These are phyloP conservation scores for Phaethornis superciliosus DNA, from an alignment of 2,113 vertebrate species.

Conservation along the genomic window DNA sequence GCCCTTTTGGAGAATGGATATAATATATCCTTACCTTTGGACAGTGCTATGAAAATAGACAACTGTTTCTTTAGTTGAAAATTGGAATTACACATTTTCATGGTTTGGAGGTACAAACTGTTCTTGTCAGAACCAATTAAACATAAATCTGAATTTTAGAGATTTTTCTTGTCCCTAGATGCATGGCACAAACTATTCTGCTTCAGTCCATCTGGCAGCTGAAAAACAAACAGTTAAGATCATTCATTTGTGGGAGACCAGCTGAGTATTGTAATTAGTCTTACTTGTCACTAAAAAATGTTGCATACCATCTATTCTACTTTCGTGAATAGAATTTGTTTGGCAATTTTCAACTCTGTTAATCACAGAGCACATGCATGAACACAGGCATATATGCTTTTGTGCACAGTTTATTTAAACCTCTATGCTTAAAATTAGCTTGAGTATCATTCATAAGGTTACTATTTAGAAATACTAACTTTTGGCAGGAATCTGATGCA, in stretches of 20 bases:
- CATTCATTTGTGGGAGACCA: slow-evolving; percentile 45
- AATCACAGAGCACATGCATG: not conserved
- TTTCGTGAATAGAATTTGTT: slow-evolving; percentile 44
- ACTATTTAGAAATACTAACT: not conserved
- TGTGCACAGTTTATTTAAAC: not conserved
- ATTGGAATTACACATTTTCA: not conserved
- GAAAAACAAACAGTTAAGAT: slow-evolving; percentile 44
- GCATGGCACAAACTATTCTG: not conserved
- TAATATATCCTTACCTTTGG: not conserved
- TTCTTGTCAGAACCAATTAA: slow-evolving; percentile 45
- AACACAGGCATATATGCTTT: not conserved
- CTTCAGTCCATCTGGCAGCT: slow-evolving; percentile 31
- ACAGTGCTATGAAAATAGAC: not conserved
- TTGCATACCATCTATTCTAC: slow-evolving; percentile 18
- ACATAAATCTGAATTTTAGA: not conserved
- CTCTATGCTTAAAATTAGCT: not conserved
- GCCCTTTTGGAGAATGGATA: not conserved
- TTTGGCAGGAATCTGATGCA: not conserved
- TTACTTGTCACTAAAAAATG: slow-evolving; percentile 27
- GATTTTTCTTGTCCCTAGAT: slow-evolving; percentile 29
- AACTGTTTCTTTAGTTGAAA: not conserved
- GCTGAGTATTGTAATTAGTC: slow-evolving; percentile 47
- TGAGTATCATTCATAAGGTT: not conserved
- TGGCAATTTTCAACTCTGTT: slow-evolving; percentile 29
- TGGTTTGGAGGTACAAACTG: slow-evolving; percentile 25